Conservation (phyloP, 2,888 invertebrate genomes). For the Anagyrus pseudococci region DNA sequence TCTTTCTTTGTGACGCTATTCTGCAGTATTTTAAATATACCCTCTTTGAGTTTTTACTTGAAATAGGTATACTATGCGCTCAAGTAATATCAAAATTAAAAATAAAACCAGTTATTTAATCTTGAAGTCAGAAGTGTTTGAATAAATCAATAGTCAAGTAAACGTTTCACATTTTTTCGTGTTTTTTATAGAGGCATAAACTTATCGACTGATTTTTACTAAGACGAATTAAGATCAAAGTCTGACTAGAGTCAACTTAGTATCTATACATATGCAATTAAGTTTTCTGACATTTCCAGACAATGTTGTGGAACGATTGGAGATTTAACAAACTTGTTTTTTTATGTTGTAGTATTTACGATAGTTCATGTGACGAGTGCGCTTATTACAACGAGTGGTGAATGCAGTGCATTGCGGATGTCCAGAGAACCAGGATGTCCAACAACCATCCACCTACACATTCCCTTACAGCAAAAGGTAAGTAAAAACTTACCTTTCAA, state of each 20-base stretch:
- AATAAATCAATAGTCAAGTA: too few species aligned
- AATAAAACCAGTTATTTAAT: too few species aligned
- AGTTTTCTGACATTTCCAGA: not conserved
- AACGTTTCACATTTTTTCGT: too few species aligned
- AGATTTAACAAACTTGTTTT: not conserved
- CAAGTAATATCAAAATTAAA: too few species aligned
- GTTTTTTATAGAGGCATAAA: not conserved
- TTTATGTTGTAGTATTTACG: constrained; percentile 41
- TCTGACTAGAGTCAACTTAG: not conserved
- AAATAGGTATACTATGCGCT: too few species aligned
- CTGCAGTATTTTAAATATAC: not conserved
- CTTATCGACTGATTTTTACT: not conserved
- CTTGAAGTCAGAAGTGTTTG: too few species aligned
- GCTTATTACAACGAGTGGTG: constrained; percentile 43
- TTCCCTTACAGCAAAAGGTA: constrained; percentile 45
- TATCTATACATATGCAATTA: not conserved
- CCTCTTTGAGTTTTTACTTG: too few species aligned
- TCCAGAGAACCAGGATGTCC: constrained; percentile 51
- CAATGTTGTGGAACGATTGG: not conserved
- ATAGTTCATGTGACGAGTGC: constrained; percentile 45
- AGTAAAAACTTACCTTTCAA: too few species aligned
- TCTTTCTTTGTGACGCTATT: not conserved
- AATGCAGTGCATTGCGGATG: constrained; percentile 50
- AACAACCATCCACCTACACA: constrained; percentile 50
- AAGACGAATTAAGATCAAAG: not conserved